A percentile compares a stretch with the other conserved stretches of the same genome.
Conservation (phyloP, 2,113 vertebrate species). For the Limnothrissa miodon region DNA sequence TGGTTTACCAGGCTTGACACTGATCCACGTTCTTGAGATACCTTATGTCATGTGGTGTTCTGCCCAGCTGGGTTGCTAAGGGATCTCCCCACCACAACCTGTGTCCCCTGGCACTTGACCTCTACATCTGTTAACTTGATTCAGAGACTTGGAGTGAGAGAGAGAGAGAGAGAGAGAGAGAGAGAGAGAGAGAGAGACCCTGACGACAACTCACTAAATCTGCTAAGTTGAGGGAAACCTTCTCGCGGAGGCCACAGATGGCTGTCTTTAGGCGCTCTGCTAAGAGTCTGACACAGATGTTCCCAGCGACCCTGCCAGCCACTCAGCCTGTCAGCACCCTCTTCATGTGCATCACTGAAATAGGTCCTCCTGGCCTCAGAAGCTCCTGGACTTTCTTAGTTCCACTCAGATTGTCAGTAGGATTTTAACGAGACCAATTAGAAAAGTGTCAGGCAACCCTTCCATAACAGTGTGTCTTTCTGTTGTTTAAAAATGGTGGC, state of each 20-base stretch:
- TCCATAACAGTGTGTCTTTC: not conserved
- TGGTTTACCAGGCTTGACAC: no score
- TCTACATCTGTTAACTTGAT: not conserved
- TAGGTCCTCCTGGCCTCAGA: not conserved
- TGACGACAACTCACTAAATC: slow-evolving; percentile 7
- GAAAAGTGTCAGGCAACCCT: not conserved
- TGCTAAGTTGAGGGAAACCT: not conserved
- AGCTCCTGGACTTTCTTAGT: slow-evolving; percentile 28
- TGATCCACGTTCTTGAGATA: not conserved
- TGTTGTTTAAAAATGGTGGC: not conserved
- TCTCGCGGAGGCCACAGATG: slow-evolving; percentile 26
- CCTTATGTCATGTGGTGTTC: not conserved
- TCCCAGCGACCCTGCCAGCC: slow-evolving; percentile 10
- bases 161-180: slow-evolving; percentile 15
- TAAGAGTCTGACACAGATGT: slow-evolving; percentile 30
- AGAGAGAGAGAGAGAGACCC: slow-evolving; percentile 11
- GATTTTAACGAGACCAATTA: slow-evolving; percentile 15
- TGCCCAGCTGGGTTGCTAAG: not conserved
- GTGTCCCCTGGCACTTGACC: not conserved
- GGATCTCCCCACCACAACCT: not conserved
- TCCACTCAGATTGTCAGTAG: slow-evolving; percentile 17
- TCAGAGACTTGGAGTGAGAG: not conserved
- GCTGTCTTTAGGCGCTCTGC: not conserved
- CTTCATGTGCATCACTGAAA: slow-evolving; percentile 34
- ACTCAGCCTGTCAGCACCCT: slow-evolving; percentile 30